A percentile compares a stretch with the other conserved stretches of the same genome.
Conservation (phyloP, 2,888 invertebrate species). For the Agrotis exclamationis region DNA sequence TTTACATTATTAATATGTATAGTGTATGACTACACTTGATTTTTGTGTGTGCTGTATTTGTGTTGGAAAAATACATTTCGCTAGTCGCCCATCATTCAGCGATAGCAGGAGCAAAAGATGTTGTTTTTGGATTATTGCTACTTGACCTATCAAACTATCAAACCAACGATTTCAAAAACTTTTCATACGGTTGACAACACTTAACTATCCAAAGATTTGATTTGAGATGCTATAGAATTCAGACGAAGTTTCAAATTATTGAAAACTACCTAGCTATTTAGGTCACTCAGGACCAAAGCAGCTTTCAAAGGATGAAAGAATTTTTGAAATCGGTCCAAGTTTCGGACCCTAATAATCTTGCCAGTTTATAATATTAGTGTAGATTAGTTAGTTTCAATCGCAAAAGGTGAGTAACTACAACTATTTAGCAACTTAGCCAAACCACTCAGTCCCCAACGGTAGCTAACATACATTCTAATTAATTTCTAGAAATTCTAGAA, state of each 20-base stretch:
- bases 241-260: not conserved
- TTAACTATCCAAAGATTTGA: not conserved
- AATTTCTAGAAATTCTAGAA: slow-evolving; percentile 31
- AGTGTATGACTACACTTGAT: too few relatives aligned
- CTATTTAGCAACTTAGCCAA: not conserved
- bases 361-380: too few relatives aligned
- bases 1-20: too few relatives aligned
- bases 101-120: not conserved
- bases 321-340: too few relatives aligned
- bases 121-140: too few relatives aligned
- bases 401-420: not conserved
- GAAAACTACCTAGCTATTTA: not conserved
- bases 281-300: too few relatives aligned
- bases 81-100: not conserved
- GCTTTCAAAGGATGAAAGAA: too few relatives aligned
- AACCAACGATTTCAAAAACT: not conserved
- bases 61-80: not conserved
- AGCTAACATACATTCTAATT: slow-evolving; percentile 26
- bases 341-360: too few relatives aligned
- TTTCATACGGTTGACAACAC: not conserved
- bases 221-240: not conserved
- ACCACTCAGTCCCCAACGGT: not conserved
- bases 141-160: not conserved
- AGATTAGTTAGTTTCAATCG: too few relatives aligned
- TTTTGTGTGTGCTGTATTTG: too few relatives aligned